These are phyloP conservation scores for Stenoptilia bipunctidactyla DNA, from an alignment of 2,888 invertebrate genomes.

Conservation along the genomic window DNA sequence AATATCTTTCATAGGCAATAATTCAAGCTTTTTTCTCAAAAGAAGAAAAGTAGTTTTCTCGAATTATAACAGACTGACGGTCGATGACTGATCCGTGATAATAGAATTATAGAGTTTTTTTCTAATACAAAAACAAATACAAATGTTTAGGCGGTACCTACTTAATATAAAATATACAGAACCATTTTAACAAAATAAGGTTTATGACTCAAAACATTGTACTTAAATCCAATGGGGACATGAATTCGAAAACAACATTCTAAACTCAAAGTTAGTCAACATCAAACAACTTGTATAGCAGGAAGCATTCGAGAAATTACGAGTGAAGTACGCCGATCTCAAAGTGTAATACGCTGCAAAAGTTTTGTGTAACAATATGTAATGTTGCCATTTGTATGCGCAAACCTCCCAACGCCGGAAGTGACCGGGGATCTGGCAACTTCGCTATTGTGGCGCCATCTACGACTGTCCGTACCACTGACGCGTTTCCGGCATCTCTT, in stretches of 20 bases:
- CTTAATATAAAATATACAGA: too few species aligned
- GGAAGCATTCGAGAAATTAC: slow-evolving; percentile 43
- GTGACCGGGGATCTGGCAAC: slow-evolving; percentile 39
- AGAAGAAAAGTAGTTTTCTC: too few species aligned
- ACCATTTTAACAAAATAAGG: too few species aligned
- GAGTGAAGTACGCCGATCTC: slow-evolving; percentile 42
- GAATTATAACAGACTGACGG: too few species aligned
- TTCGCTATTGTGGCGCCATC: slow-evolving; percentile 63
- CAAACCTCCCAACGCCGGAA: slow-evolving; percentile 46
- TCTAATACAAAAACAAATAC: too few species aligned
- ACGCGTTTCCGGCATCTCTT: slow-evolving; percentile 64
- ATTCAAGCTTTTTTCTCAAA: too few species aligned
- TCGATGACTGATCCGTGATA: too few species aligned
- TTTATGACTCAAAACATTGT: background rate
- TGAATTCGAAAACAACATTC: slow-evolving; percentile 6
- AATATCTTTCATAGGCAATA: too few species aligned
- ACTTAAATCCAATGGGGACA: slow-evolving; percentile 1
- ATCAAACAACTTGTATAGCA: slow-evolving; percentile 37
- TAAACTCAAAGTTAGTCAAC: slow-evolving; percentile 29
- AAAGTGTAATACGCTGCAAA: slow-evolving; percentile 54
- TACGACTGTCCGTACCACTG: slow-evolving; percentile 59
- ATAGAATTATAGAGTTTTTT: too few species aligned
- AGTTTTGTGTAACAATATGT: slow-evolving; percentile 64
- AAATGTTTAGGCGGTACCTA: too few species aligned
- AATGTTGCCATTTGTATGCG: slow-evolving; percentile 70